Base-by-base conservation (phyloP, 2,797 vertebrate genomes). In the Sylvia borin region DNA sequence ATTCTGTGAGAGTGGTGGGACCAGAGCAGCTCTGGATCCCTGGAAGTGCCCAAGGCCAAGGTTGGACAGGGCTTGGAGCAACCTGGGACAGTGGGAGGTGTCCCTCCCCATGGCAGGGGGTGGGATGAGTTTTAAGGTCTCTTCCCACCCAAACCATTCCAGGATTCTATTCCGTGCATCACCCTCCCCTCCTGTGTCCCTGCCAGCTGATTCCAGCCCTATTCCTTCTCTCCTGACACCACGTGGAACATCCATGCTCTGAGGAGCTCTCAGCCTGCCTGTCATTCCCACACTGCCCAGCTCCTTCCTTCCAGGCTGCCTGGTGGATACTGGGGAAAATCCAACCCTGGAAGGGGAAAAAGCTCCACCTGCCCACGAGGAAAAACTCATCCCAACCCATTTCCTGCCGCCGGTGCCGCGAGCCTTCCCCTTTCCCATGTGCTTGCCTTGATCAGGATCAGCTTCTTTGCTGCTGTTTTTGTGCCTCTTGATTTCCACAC, bases 401-500 rank as follows among this genome's bases (percentile, higher is more conserved):
- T 34, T 43, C 73, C 9, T 10, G 26, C 76, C 60, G 40, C 73
- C 55, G 1, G 60, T 22, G 0, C 5, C 16, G 82, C 3, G 1
- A 47, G 9, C 65, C 77, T 61, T 20, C 13, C 54, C 75, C 38
- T 61, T 60, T 55, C 57, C 82, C 76, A 10, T 54, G 84, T 75
- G 78, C 68, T 77, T 1, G 2, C 77, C 36, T 88, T 88, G 93
- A 96, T 91, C 91, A 81, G 90, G 94, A 96, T 95, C 92, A 95
- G 72, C 85, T 80, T 88, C 71, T 68, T 40, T 61, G 88, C 94
- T 81, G 93, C 95, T 66, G 86, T 74, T 79, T 95, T 88, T 73
- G 95, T 96, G 95, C 96, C 91, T 95, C 96, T 96, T 96, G 96
- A 93, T 84, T 97, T 96, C 94, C 95, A 93, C 93, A 65, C 73